These are phyloP conservation scores for Alces alces DNA, from an alignment of 2,113 vertebrate genomes.

Conservation along the genomic window DNA sequence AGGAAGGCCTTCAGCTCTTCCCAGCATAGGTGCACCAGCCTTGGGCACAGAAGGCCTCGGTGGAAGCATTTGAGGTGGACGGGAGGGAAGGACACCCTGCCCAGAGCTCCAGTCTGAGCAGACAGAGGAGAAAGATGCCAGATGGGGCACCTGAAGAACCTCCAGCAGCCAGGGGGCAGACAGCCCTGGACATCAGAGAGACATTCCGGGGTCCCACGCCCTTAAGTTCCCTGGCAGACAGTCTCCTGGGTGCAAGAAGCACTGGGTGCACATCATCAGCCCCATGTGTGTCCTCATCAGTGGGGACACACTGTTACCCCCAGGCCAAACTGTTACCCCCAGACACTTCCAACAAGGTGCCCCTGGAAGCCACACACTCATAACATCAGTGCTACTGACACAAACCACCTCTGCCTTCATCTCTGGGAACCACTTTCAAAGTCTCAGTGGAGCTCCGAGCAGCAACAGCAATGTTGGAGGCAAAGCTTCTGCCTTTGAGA, in stretches of 20 bases:
- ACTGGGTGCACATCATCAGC: background rate
- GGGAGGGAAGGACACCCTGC: background rate
- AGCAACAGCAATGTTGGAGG: background rate
- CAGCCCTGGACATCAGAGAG: background rate
- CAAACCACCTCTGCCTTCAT: background rate
- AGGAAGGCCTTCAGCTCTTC: background rate
- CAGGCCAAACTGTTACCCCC: rapidly evolving
- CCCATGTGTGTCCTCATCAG: no score
- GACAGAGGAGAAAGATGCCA: rapidly evolving
- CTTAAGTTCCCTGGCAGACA: background rate
- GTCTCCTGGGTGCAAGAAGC: background rate
- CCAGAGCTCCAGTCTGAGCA: background rate
- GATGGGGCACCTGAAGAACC: background rate
- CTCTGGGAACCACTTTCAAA: background rate
- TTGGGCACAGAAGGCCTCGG: background rate
- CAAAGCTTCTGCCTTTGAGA: background rate
- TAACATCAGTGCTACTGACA: no score
- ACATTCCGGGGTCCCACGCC: background rate
- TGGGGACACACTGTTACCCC: background rate
- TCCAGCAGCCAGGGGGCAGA: background rate
- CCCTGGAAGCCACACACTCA: background rate
- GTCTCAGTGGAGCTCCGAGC: background rate
- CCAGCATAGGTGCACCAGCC: background rate
- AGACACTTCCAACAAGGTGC: background rate
- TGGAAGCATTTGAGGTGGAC: background rate